Conservation (phyloP, 2,797 vertebrate species). For the Myioborus miniatus region DNA sequence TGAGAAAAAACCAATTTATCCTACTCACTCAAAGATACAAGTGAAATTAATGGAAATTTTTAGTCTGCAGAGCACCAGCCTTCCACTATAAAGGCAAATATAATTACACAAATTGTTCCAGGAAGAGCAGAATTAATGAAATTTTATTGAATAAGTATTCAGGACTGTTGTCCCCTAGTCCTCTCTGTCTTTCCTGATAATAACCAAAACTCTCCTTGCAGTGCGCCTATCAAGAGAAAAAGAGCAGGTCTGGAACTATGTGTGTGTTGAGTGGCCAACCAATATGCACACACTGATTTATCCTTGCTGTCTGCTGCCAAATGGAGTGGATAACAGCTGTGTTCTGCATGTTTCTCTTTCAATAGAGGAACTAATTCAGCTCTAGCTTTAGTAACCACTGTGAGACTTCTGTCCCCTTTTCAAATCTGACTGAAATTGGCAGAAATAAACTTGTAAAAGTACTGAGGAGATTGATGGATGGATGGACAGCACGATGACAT, state of each 20-base stretch:
- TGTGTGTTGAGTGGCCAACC: not conserved
- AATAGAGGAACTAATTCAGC: constrained; percentile 16
- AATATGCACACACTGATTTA: not conserved
- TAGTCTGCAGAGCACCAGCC: not conserved
- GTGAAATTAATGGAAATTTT: not conserved
- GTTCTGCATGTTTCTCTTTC: constrained; percentile 22
- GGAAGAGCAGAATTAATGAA: constrained; percentile 43
- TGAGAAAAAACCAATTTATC: rapidly evolving
- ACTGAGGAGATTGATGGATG: not conserved
- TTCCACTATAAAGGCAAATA: not conserved
- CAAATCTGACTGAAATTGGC: constrained; percentile 19
- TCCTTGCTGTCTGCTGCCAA: constrained; percentile 37
- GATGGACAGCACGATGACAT: not conserved
- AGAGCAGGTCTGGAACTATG: constrained; percentile 5
- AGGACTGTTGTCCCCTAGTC: not conserved
- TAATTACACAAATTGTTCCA: constrained; percentile 48
- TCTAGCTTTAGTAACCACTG: not conserved
- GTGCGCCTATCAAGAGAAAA: not conserved
- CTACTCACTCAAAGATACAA: not conserved
- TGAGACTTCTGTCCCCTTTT: constrained; percentile 6
- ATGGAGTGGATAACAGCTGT: constrained; percentile 22
- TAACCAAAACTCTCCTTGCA: constrained; percentile 38
- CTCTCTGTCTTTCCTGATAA: not conserved
- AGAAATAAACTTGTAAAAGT: not conserved
- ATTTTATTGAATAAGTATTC: constrained; percentile 14